Conservation (phyloP, 2,113 vertebrate species). For the Panthera tigris region DNA sequence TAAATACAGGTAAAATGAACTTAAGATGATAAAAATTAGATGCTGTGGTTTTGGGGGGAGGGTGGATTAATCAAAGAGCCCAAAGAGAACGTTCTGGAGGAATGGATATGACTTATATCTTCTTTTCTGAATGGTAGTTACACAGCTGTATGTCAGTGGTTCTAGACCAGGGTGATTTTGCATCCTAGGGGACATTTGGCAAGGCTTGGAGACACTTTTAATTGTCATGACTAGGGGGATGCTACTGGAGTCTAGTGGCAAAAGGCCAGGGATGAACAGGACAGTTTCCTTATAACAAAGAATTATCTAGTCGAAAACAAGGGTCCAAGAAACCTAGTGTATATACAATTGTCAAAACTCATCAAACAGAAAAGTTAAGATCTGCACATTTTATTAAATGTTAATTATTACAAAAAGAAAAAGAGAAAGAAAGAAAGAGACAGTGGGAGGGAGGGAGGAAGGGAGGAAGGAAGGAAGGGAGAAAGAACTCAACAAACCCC, state of each 20-base stretch:
- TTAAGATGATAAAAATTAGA: background rate
- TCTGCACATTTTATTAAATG: background rate
- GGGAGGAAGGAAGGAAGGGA: background rate
- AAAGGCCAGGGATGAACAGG: background rate
- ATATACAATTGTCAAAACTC: background rate
- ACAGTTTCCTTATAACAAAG: background rate
- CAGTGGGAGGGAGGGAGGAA: too few species aligned
- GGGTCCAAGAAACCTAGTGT: background rate
- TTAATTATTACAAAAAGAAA: background rate
- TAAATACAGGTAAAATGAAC: background rate
- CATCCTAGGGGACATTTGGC: background rate
- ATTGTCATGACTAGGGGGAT: background rate
- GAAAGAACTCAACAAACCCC: background rate
- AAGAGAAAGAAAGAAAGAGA: background rate
- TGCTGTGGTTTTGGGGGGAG: background rate
- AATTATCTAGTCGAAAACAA: background rate
- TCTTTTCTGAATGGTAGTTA: background rate
- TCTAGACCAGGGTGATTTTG: background rate
- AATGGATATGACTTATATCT: background rate
- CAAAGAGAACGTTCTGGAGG: background rate
- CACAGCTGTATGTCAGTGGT: background rate
- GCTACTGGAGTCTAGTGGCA: background rate
- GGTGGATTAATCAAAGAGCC: background rate
- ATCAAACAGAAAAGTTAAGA: background rate
- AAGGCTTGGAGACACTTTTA: background rate